Evolutionary conservation across 2,113 vertebrate genomes (phyloP).

Genomic region (Herpetotheres cachinnans): DNA sequence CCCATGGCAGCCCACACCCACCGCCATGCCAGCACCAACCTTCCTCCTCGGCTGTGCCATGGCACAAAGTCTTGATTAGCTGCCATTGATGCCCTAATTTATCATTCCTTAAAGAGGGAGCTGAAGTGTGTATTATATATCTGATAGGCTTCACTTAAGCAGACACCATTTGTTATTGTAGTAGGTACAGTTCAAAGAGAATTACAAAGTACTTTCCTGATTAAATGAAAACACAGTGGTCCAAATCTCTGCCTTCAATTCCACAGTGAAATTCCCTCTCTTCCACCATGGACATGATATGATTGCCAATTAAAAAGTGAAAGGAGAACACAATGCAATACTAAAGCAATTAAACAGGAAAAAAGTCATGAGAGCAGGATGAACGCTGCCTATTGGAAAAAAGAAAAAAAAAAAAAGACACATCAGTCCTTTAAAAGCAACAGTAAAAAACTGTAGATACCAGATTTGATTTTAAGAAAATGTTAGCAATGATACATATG

Average conservation of each 20-base stretch:
- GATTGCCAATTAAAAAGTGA: conserved; percentile 6
- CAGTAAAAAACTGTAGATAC: not conserved
- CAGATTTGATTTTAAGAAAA: conserved; percentile 17
- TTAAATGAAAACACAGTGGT: not conserved
- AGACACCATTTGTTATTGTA: not conserved
- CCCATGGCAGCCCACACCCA: rapidly evolving
- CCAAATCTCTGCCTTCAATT: not conserved
- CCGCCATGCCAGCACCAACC: rapidly evolving
- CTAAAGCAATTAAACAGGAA: conserved; percentile 9
- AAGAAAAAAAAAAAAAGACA: not conserved
- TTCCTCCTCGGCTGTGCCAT: not conserved
- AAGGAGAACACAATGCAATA: not conserved
- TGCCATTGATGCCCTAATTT: not conserved
- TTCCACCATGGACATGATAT: not conserved
- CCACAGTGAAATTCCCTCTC: not conserved
- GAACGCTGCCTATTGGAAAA: not conserved
- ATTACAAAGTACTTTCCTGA: not conserved
- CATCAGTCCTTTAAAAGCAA: conserved; percentile 4
- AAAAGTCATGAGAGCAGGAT: not conserved
- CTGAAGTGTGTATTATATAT: rapidly evolving
- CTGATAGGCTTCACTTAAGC: not conserved
- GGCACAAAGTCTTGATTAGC: not conserved
- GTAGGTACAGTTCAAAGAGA: not conserved
- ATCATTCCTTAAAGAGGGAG: not conserved
- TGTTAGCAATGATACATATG: not conserved